A percentile compares a stretch with the other conserved stretches of the same genome.
Conservation (phyloP, 2,888 invertebrate species). For the Acheta domesticus region DNA sequence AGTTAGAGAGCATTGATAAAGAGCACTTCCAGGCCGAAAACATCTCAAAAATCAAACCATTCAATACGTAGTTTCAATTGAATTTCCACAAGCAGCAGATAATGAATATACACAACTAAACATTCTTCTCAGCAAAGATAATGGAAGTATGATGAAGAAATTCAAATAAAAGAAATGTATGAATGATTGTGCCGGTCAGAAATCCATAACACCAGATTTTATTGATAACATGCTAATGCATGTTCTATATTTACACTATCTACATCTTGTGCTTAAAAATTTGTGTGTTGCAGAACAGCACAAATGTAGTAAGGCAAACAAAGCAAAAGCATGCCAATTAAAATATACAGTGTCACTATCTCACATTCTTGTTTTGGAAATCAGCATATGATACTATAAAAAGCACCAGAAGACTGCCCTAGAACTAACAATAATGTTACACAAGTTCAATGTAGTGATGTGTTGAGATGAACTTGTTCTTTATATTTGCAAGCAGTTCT, state of each 20-base stretch:
- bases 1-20: too few relatives aligned
- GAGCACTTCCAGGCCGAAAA: too few relatives aligned
- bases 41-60: too few relatives aligned
- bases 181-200: conserved; percentile 43
- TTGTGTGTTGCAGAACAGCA: conserved; percentile 6
- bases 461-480: background rate
- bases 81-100: too few relatives aligned
- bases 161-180: conserved; percentile 5
- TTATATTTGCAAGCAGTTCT: background rate
- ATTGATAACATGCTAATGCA: conserved; percentile 27
- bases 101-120: background rate
- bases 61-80: too few relatives aligned
- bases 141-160: conserved; percentile 6
- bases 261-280: background rate
- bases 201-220: conserved; percentile 49
- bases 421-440: background rate
- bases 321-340: conserved; percentile 4
- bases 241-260: conserved; percentile 19
- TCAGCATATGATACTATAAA: background rate
- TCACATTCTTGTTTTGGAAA: conserved; percentile 18
- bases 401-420: background rate
- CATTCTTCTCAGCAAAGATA: background rate
- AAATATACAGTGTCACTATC: conserved; percentile 6
- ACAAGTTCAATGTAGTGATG: background rate
- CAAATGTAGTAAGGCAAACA: conserved; percentile 11